phyloP scores from a whole-genome alignment of 2,888 invertebrate species.

The Pterostichus madidus region DNA sequence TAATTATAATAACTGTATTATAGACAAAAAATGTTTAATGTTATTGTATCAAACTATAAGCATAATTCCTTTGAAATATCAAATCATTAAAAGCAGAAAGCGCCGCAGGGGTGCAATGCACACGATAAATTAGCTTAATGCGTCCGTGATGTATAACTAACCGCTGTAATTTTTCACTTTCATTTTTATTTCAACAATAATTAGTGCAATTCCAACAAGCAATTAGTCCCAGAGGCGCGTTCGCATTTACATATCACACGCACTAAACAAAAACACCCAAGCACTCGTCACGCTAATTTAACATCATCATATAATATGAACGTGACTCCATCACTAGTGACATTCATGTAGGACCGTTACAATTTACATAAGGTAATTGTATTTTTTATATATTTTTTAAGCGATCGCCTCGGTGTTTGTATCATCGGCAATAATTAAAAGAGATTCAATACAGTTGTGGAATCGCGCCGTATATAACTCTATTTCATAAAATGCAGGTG shows the following conservation, averaged over 20 bases:
- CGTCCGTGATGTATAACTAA: constrained; percentile 42
- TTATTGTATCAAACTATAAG: background rate
- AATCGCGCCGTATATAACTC: too few relatives aligned
- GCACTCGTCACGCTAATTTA: constrained; percentile 39
- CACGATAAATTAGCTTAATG: constrained; percentile 44
- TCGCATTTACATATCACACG: constrained; percentile 39
- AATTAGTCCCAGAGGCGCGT: constrained; percentile 30
- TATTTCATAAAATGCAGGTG: too few relatives aligned
- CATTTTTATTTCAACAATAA: constrained; percentile 45
- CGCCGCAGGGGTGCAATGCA: background rate
- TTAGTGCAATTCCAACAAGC: constrained; percentile 27
- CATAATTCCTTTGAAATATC: background rate
- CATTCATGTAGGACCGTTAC: background rate
- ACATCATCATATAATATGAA: background rate
- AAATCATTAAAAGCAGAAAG: background rate
- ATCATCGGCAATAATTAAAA: too few relatives aligned
- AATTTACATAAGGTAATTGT: background rate
- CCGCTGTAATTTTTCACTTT: constrained; percentile 41
- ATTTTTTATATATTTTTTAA: background rate
- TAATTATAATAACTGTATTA: too few relatives aligned
- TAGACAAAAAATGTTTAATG: background rate
- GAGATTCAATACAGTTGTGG: too few relatives aligned
- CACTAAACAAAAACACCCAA: background rate
- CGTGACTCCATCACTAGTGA: background rate
- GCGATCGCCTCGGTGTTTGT: too few relatives aligned